These are phyloP conservation scores for Drosophila birchii DNA, from an alignment of 2,888 invertebrate genomes.

Conservation along the genomic window DNA sequence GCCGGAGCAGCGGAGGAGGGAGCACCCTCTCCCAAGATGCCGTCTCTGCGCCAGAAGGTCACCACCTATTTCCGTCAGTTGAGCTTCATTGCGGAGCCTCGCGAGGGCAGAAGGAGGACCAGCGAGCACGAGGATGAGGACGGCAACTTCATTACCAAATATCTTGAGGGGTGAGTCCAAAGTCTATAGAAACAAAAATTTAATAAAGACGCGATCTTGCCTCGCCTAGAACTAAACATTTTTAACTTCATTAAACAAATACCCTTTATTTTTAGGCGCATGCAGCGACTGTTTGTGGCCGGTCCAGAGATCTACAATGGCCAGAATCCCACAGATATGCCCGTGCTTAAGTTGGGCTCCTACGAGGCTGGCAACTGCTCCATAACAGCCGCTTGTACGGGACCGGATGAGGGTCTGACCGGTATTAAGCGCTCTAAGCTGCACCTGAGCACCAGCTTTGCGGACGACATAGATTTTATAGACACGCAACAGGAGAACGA, in stretches of 20 bases:
- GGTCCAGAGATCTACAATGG: constrained; percentile 87
- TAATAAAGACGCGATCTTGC: not conserved
- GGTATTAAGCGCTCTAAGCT: constrained; percentile 89
- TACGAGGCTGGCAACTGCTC: constrained; percentile 86
- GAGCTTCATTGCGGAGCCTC: constrained; percentile 88
- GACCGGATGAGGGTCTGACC: constrained; percentile 92
- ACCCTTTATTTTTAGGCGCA: constrained; percentile 68
- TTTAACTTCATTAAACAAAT: not conserved
- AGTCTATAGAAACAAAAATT: not conserved
- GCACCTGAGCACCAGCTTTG: constrained; percentile 88
- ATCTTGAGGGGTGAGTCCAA: constrained; percentile 88
- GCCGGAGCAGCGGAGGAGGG: constrained; percentile 10
- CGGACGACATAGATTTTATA: constrained; percentile 89
- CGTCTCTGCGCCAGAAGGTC: constrained; percentile 89
- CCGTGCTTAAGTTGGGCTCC: constrained; percentile 86
- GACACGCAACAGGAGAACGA: constrained; percentile 86
- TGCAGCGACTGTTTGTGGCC: constrained; percentile 81
- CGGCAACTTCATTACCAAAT: constrained; percentile 89
- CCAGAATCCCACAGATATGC: constrained; percentile 90
- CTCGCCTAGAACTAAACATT: not conserved
- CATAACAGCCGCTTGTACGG: constrained; percentile 90
- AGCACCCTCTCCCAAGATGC: constrained; percentile 85
- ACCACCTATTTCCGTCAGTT: constrained; percentile 90
- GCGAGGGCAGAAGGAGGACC: constrained; percentile 84
- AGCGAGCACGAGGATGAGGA: constrained; percentile 85